phyloP scores from a whole-genome alignment of 2,797 vertebrate genomes.

The Crocidura indochinensis region DNA sequence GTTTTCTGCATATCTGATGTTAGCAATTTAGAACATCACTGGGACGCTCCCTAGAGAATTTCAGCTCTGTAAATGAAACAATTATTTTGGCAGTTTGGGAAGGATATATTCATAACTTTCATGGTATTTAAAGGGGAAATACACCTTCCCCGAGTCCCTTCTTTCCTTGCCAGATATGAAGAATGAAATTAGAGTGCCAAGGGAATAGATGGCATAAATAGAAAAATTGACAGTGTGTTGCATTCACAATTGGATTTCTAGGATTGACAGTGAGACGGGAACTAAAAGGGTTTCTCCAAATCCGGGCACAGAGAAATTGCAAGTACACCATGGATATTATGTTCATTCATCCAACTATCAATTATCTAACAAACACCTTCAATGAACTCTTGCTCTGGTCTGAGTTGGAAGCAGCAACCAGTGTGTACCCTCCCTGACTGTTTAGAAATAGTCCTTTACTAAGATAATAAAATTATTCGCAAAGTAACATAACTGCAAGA shows the following conservation, averaged over 20 bases:
- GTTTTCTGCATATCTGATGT: constrained; percentile 86
- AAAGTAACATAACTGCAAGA: constrained; percentile 12
- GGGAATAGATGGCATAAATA: constrained; percentile 67
- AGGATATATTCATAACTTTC: constrained; percentile 86
- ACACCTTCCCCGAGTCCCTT: constrained; percentile 76
- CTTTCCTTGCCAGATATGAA: constrained; percentile 78
- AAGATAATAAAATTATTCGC: background rate
- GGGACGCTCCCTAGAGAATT: constrained; percentile 84
- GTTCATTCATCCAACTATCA: background rate
- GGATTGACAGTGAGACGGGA: constrained; percentile 40
- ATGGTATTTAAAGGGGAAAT: constrained; percentile 86
- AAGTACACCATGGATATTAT: background rate
- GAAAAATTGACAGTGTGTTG: constrained; percentile 51
- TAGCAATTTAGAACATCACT: constrained; percentile 83
- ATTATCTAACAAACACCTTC: background rate
- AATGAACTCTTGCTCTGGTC: background rate
- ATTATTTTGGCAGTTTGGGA: constrained; percentile 87
- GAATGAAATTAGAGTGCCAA: constrained; percentile 72
- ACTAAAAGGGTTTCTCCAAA: background rate
- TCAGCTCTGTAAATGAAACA: constrained; percentile 85
- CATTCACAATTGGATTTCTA: constrained; percentile 61
- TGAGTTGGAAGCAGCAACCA: background rate
- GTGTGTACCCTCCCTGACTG: background rate
- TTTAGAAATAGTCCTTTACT: too few relatives aligned
- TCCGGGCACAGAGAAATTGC: constrained; percentile 17